Percentiles rank a stretch among this genome's conserved stretches.
phyloP scores from a whole-genome alignment of 2,113 vertebrate species.

The Dascyllus trimaculatus region DNA sequence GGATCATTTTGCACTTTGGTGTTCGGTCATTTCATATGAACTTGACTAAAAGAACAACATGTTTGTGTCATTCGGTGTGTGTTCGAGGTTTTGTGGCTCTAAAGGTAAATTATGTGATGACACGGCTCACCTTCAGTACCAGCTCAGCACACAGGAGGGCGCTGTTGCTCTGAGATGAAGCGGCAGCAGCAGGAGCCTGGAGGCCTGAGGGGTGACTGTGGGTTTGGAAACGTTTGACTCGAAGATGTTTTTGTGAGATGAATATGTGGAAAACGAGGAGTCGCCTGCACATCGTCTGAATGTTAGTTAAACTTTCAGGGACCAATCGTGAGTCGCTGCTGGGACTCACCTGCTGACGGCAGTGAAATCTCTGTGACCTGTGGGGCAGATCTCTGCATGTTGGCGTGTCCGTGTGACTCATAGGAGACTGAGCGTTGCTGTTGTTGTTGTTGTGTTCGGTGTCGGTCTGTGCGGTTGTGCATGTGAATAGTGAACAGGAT shows the following conservation, averaged over 20 bases:
- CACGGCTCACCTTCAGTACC: constrained; percentile 67
- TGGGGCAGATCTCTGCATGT: constrained; percentile 41
- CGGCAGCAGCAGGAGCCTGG: constrained; percentile 30
- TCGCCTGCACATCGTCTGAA: constrained; percentile 27
- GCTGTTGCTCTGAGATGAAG: constrained; percentile 44
- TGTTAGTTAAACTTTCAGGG: constrained; percentile 64
- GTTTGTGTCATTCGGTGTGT: constrained; percentile 5
- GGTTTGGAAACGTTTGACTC: constrained; percentile 7
- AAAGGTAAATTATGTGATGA: constrained; percentile 61
- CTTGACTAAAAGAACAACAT: neutral
- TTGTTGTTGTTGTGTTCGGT: constrained; percentile 6
- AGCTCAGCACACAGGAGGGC: constrained; percentile 65
- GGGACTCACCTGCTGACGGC: constrained; percentile 52
- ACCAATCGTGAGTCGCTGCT: constrained; percentile 55
- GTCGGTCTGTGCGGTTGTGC: constrained; percentile 40
- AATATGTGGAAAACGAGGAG: neutral
- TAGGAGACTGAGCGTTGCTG: constrained; percentile 25
- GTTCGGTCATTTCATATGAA: neutral
- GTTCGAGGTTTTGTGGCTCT: constrained; percentile 14
- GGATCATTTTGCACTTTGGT: constrained; percentile 48
- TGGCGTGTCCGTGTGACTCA: constrained; percentile 16
- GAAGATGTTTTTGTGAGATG: neutral
- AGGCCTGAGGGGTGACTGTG: constrained; percentile 42
- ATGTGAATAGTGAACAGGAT: constrained; percentile 31
- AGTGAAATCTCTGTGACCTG: constrained; percentile 37